Conservation (phyloP, 2,797 vertebrate species). For the Spinibarbus caldwelli region DNA sequence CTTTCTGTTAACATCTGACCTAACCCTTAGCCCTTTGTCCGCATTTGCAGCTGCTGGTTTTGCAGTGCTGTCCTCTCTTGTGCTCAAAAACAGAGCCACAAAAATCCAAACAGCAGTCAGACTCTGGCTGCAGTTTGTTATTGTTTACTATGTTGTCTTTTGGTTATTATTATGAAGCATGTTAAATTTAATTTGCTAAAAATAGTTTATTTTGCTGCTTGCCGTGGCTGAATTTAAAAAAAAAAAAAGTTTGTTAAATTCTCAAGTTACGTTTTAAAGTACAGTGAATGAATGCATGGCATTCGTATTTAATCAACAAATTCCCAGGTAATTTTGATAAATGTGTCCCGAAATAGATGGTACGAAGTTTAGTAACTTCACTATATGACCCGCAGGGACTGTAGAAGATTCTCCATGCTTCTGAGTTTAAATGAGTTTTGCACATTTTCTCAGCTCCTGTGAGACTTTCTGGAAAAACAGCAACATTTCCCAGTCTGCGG, state of each 20-base stretch:
- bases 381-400: slow-evolving; percentile 15
- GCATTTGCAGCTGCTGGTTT: slow-evolving; percentile 28
- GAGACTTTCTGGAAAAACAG: slow-evolving; percentile 37
- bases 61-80: slow-evolving; percentile 19
- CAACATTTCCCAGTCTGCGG: slow-evolving; percentile 33
- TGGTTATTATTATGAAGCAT: neutral
- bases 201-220: neutral
- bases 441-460: slow-evolving; percentile 50
- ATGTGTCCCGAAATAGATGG: slow-evolving; percentile 6
- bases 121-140: neutral
- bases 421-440: slow-evolving; percentile 41
- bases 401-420: slow-evolving; percentile 15
- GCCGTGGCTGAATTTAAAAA: neutral
- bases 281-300: neutral
- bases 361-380: slow-evolving; percentile 19
- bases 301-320: slow-evolving; percentile 26
- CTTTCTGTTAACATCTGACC: slow-evolving; percentile 33
- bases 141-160: slow-evolving; percentile 11
- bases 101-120: neutral
- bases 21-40: slow-evolving; percentile 19
- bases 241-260: neutral
- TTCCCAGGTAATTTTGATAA: slow-evolving; percentile 30
- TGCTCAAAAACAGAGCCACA: slow-evolving; percentile 15
- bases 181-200: neutral
- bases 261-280: neutral